These are phyloP conservation scores for Peromyscus nudipes DNA, from an alignment of 2,797 vertebrate species.

Conservation along the genomic window DNA sequence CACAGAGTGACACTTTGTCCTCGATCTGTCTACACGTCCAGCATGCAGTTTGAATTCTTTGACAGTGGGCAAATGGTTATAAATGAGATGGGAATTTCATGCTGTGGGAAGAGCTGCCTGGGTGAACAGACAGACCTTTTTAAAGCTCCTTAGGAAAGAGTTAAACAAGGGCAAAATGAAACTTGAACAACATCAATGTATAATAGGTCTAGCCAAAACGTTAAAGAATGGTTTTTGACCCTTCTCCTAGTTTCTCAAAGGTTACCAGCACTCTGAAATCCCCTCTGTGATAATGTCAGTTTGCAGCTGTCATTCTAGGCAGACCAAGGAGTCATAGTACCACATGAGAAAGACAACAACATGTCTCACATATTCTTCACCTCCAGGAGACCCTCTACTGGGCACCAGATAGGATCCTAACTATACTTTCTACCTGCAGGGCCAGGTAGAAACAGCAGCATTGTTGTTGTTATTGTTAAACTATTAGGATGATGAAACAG, in stretches of 20 bases:
- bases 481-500: not conserved
- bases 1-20: not conserved
- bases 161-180: conserved; percentile 54
- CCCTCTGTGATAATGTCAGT: conserved; percentile 6
- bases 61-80: conserved; percentile 63
- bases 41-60: conserved; percentile 61
- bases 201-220: not conserved
- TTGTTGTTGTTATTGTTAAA: not conserved
- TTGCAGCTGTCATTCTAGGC: not conserved
- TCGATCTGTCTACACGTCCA: conserved; percentile 64
- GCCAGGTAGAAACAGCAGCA: not conserved
- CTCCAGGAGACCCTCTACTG: not conserved
- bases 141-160: conserved; percentile 27
- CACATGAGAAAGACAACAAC: not conserved
- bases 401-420: not conserved
- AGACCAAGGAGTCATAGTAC: not conserved
- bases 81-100: conserved; percentile 57
- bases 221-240: conserved; percentile 30
- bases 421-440: not conserved
- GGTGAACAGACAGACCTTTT: conserved; percentile 27
- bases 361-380: not conserved
- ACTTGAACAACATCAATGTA: not conserved
- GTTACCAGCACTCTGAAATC: not conserved
- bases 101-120: not conserved
- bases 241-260: not conserved